phyloP scores from a whole-genome alignment of 2,113 vertebrate species.

The Megaceryle torquata region DNA sequence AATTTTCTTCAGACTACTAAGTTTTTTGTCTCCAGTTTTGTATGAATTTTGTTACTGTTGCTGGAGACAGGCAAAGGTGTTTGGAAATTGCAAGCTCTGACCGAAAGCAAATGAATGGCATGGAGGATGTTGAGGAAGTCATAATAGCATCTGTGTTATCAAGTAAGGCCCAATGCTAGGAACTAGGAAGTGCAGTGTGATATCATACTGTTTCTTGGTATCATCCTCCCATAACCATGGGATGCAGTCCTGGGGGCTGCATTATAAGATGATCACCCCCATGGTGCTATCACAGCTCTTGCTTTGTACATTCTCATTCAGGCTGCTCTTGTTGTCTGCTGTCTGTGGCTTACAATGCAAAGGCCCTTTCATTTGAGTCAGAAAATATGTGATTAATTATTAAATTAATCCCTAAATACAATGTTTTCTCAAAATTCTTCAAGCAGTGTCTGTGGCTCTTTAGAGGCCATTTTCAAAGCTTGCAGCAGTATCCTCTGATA shows the following conservation, averaged over 20 bases:
- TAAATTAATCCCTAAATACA: background rate
- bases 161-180: background rate
- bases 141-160: rapidly evolving
- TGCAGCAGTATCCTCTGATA: background rate
- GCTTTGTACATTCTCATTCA: background rate
- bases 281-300: background rate
- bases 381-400: background rate
- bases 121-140: background rate
- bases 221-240: too few species aligned
- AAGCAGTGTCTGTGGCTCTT: background rate
- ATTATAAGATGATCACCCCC: background rate
- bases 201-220: background rate
- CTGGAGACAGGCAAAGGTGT: rapidly evolving
- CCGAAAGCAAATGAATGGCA: background rate
- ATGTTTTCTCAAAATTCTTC: conserved; percentile 20
- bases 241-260: rapidly evolving
- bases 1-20: background rate
- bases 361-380: background rate
- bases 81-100: background rate
- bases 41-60: background rate
- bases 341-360: background rate
- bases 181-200: rapidly evolving
- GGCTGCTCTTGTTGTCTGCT: background rate
- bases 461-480: conserved; percentile 3
- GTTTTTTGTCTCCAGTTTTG: background rate